Percentiles rank a stretch among this genome's conserved stretches.
These are phyloP conservation scores for Prionailurus viverrinus DNA, from an alignment of 2,113 vertebrate species.

Conservation along the genomic window DNA sequence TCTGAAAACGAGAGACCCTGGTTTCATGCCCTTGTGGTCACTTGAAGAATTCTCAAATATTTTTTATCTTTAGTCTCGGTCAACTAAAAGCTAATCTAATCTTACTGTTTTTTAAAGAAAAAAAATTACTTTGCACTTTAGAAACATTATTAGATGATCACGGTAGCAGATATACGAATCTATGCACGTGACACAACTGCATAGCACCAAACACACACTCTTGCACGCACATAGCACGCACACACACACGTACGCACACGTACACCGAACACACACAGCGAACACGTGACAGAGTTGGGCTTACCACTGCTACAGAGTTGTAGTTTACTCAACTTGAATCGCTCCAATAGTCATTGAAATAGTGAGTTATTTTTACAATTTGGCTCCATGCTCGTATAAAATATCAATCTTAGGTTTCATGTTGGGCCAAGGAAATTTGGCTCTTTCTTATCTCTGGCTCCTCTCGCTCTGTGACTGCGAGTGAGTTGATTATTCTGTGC, in stretches of 20 bases:
- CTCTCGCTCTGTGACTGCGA: neutral
- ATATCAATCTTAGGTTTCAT: conserved; percentile 47
- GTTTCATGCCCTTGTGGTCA: conserved; percentile 31
- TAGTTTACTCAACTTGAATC: neutral
- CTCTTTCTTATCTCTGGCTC: conserved; percentile 26
- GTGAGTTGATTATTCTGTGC: conserved; percentile 11
- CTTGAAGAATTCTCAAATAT: conserved; percentile 34
- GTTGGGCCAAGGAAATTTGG: conserved; percentile 33
- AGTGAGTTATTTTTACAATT: conserved; percentile 44
- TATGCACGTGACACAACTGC: neutral
- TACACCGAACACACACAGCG: neutral
- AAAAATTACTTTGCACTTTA: neutral
- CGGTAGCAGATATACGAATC: neutral
- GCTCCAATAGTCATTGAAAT: neutral
- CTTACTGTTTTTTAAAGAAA: neutral
- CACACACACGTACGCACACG: neutral
- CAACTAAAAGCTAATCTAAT: conserved; percentile 16
- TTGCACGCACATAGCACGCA: neutral
- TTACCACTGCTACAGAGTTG: neutral
- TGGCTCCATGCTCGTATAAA: conserved; percentile 54
- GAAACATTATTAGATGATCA: neutral
- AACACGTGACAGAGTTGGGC: neutral
- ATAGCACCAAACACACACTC: neutral
- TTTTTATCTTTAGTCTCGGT: conserved; percentile 48
- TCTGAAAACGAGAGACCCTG: conserved; percentile 40